These are phyloP conservation scores for Colistium nudipinnis DNA, from an alignment of 2,113 vertebrate species.

Conservation along the genomic window DNA sequence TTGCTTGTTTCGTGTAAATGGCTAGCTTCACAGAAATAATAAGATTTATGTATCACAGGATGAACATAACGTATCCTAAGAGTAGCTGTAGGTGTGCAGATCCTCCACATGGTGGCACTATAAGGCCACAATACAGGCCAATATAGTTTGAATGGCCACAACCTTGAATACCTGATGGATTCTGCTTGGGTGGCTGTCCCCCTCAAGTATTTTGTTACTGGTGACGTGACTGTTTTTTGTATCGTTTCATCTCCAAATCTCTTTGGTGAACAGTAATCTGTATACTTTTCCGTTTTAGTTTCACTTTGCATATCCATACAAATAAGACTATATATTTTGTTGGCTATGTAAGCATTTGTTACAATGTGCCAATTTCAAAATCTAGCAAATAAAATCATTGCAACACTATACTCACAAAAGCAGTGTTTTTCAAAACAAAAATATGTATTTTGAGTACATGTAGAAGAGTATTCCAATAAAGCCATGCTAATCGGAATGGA, in stretches of 20 bases:
- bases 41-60: background rate
- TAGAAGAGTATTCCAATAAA: background rate
- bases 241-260: background rate
- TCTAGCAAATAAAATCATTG: no score
- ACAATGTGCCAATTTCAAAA: background rate
- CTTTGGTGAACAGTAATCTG: background rate
- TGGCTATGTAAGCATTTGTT: background rate
- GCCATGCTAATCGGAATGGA: background rate
- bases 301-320: background rate
- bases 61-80: background rate
- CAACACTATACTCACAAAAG: background rate
- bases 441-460: background rate
- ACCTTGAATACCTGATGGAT: background rate
- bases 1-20: no score
- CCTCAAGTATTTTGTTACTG: background rate
- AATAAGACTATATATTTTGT: background rate
- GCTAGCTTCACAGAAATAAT: background rate
- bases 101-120: constrained; percentile 56
- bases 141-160: background rate
- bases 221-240: no score
- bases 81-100: background rate
- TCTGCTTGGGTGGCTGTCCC: background rate
- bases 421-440: background rate
- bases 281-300: background rate
- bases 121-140: no score